Percentiles rank a stretch among this genome's conserved stretches.
Evolutionary conservation across 1,140 invertebrate genomes (phyloP).

Genomic region (Orius insidiosus): DNA sequence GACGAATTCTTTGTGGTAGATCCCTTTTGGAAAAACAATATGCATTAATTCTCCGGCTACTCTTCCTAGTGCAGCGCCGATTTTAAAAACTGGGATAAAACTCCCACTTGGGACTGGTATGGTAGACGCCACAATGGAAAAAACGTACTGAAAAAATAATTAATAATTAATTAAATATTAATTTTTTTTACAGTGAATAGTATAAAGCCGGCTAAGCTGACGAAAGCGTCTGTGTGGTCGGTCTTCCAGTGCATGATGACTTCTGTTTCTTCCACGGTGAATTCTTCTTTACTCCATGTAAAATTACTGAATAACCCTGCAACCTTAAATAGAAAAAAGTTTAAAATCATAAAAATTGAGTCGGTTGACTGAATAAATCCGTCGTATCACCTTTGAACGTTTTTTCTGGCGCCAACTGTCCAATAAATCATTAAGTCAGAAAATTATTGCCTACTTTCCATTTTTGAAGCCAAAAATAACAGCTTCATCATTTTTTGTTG

Average conservation of each 20-base stretch:
- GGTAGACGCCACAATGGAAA: slow-evolving; percentile 86
- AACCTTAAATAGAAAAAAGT: no score
- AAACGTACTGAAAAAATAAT: slow-evolving; percentile 60
- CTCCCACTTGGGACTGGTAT: slow-evolving; percentile 88
- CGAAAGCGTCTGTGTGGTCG: slow-evolving; percentile 62
- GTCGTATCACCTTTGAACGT: no score
- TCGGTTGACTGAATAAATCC: no score
- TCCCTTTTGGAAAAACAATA: slow-evolving; percentile 75
- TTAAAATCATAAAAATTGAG: no score
- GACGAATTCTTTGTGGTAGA: slow-evolving; percentile 66
- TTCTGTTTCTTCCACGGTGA: slow-evolving; percentile 67
- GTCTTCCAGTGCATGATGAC: slow-evolving; percentile 82
- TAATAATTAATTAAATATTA: no score
- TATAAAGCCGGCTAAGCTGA: slow-evolving; percentile 69
- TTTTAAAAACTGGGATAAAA: slow-evolving; percentile 91
- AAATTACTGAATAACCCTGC: slow-evolving; percentile 86
- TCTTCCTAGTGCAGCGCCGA: slow-evolving; percentile 85
- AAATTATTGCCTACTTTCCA: no score
- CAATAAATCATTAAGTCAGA: no score
- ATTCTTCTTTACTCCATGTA: slow-evolving; percentile 69
- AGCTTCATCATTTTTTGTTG: no score
- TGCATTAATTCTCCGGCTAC: slow-evolving; percentile 87
- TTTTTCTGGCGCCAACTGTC: no score
- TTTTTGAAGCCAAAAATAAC: no score
- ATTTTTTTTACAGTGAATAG: slow-evolving; percentile 83